These are phyloP conservation scores for Forbesichthys agassizii DNA, from an alignment of 2,113 vertebrate species.

Conservation along the genomic window DNA sequence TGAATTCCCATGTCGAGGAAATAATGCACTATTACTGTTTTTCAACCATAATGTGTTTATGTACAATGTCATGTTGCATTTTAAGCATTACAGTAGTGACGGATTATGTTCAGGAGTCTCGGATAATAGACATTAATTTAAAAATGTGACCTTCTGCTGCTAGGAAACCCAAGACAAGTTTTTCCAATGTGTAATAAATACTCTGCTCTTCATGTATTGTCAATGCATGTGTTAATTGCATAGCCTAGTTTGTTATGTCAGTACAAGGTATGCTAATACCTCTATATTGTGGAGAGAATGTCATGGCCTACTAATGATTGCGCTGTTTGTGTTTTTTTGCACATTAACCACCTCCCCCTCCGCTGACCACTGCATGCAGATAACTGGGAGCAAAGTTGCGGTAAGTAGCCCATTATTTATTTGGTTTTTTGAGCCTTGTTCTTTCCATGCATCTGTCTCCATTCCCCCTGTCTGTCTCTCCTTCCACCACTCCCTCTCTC, in stretches of 20 bases:
- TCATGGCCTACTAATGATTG: conserved; percentile 88
- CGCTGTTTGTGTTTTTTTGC: conserved; percentile 91
- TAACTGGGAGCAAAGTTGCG: conserved; percentile 97
- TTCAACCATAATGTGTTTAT: too few relatives aligned
- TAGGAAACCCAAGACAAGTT: conserved; percentile 58
- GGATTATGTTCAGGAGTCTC: background rate
- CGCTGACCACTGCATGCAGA: conserved; percentile 97
- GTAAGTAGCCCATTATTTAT: conserved; percentile 88
- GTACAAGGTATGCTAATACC: conserved; percentile 73
- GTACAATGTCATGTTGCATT: too few relatives aligned
- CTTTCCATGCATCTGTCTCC: conserved; percentile 40
- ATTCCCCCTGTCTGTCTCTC: conserved; percentile 7
- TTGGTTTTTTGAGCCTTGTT: conserved; percentile 60
- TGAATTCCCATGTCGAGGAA: conserved; percentile 1
- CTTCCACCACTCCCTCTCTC: background rate
- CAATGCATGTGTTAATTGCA: conserved; percentile 17
- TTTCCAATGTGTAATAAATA: conserved; percentile 31
- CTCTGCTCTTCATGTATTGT: conserved; percentile 27
- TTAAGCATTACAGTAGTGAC: too few relatives aligned
- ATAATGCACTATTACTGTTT: too few relatives aligned
- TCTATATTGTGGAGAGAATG: conserved; percentile 67
- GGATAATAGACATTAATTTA: background rate
- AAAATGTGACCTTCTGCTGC: conserved; percentile 7
- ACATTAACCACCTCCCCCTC: conserved; percentile 85
- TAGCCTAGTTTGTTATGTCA: conserved; percentile 36